These are phyloP conservation scores for Ceuthmochares aereus DNA, from an alignment of 2,113 vertebrate species.

Conservation along the genomic window DNA sequence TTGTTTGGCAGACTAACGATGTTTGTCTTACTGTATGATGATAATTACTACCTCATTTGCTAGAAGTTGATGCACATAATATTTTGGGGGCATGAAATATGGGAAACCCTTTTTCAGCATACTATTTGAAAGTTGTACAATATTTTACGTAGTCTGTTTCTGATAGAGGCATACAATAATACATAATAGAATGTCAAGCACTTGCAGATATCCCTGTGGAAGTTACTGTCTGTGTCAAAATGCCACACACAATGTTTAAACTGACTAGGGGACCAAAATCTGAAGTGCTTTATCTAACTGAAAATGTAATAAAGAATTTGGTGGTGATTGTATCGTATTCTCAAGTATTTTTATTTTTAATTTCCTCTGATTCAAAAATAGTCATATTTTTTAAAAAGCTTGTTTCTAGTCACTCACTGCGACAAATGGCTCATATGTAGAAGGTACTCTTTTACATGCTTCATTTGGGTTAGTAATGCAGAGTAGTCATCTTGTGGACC, in stretches of 20 bases:
- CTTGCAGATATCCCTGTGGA: not conserved
- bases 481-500: not conserved
- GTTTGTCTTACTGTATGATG: conserved; percentile 5
- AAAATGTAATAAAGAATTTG: not conserved
- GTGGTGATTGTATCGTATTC: not conserved
- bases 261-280: not conserved
- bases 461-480: not conserved
- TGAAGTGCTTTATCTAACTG: not conserved
- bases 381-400: not conserved
- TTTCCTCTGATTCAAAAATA: not conserved
- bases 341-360: not conserved
- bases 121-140: not conserved
- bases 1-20: conserved; percentile 48
- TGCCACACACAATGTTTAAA: not conserved
- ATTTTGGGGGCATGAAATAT: not conserved
- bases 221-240: not conserved
- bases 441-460: not conserved
- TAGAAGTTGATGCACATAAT: not conserved
- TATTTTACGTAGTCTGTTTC: not conserved
- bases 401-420: not conserved
- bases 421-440: not conserved
- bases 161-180: not conserved
- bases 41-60: not conserved
- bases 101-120: not conserved
- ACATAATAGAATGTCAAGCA: not conserved